phyloP scores from a whole-genome alignment of 2,113 vertebrate species.

The Menura novaehollandiae region DNA sequence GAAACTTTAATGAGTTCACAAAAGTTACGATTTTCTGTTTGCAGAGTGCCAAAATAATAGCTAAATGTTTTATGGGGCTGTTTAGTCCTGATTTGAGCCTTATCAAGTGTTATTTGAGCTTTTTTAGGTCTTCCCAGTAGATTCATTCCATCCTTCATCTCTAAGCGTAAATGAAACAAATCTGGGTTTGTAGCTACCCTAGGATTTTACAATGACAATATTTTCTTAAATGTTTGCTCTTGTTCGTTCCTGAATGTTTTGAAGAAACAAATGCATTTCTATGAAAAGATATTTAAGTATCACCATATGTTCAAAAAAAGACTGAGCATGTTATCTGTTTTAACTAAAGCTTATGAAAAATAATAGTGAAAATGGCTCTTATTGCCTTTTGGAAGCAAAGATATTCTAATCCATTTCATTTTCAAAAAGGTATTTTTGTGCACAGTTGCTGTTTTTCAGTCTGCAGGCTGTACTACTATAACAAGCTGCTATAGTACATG shows the following conservation, averaged over 20 bases:
- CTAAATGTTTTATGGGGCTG: not conserved
- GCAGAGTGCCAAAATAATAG: not conserved
- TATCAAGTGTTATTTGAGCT: not conserved
- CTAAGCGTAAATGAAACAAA: not conserved
- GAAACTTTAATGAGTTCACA: conserved; percentile 2
- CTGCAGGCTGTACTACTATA: not conserved
- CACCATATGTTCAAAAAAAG: not conserved
- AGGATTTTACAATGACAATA: not conserved
- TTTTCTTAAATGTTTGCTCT: not conserved
- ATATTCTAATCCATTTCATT: not conserved
- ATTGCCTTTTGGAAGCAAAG: not conserved
- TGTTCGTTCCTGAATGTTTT: not conserved
- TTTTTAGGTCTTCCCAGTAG: not conserved
- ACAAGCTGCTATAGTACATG: not conserved
- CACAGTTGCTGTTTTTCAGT: not conserved
- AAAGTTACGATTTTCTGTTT: not conserved
- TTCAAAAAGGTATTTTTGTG: not conserved
- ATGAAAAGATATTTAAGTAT: not conserved
- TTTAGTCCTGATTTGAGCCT: not conserved
- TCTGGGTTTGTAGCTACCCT: not conserved
- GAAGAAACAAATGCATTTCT: not conserved
- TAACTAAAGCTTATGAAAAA: not conserved
- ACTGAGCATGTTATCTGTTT: not conserved
- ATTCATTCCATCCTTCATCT: not conserved
- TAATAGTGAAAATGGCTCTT: not conserved